phyloP scores from a whole-genome alignment of 2,797 vertebrate species.

The Clamator glandarius region DNA sequence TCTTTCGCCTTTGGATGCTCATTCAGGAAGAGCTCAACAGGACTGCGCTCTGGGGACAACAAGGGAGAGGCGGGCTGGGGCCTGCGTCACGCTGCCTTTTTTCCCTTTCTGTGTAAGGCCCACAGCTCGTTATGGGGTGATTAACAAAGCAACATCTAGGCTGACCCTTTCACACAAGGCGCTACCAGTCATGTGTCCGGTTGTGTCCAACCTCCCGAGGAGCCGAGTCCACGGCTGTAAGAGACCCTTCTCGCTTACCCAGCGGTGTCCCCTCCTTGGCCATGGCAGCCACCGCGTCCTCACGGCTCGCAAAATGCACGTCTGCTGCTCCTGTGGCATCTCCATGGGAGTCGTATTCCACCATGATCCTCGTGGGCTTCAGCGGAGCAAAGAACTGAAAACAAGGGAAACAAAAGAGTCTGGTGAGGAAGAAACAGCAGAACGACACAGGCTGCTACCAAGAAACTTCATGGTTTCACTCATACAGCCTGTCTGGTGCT shows the following conservation, averaged over 20 bases:
- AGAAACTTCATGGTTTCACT: neutral
- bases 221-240: rapidly evolving
- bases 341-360: constrained; percentile 85
- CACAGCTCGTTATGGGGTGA: rapidly evolving
- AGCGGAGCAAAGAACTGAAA: constrained; percentile 90
- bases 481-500: rapidly evolving
- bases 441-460: rapidly evolving
- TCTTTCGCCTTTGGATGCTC: constrained; percentile 72
- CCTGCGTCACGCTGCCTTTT: rapidly evolving
- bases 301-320: constrained; percentile 83
- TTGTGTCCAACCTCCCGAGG: rapidly evolving
- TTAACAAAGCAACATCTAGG: rapidly evolving
- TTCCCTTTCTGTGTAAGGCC: too few species aligned
- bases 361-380: constrained; percentile 80
- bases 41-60: constrained; percentile 79
- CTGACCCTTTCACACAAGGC: rapidly evolving
- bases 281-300: constrained; percentile 86
- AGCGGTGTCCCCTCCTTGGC: constrained; percentile 83
- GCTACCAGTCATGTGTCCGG: too few species aligned
- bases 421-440: neutral
- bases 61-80: neutral
- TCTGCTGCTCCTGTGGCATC: constrained; percentile 83
- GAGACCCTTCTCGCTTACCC: constrained; percentile 76
- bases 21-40: constrained; percentile 91
- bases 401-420: neutral